Evolutionary conservation across 2,888 invertebrate species (phyloP).

Genomic region (Timema podura): DNA sequence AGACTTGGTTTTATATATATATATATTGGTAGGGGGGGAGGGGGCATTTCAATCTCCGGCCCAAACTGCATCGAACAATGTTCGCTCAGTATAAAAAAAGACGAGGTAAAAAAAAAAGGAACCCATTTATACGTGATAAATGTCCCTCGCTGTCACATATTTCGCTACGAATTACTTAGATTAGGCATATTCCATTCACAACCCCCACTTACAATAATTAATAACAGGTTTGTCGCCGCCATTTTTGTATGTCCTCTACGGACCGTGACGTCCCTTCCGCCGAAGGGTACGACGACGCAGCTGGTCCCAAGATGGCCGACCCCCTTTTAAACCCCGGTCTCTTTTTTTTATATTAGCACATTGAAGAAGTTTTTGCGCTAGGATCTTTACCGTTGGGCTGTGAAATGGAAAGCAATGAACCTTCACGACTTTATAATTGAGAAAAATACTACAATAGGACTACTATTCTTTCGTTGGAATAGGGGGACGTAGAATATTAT

Average conservation of each 20-base stretch:
- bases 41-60: no score
- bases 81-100: no score
- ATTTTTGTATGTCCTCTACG: constrained; percentile 21
- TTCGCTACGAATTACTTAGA: constrained; percentile 15
- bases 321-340: no score
- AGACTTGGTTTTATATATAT: no score
- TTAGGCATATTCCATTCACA: constrained; percentile 9
- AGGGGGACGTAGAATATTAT: no score
- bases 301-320: no score
- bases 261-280: constrained; percentile 20
- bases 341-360: no score
- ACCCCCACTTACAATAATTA: constrained; percentile 26
- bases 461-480: no score
- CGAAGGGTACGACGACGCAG: no score
- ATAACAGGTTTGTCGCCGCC: constrained; percentile 30
- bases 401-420: constrained; percentile 32
- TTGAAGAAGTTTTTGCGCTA: constrained; percentile 17
- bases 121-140: neutral
- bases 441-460: neutral
- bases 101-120: no score
- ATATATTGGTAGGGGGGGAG: no score
- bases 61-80: no score
- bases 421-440: constrained; percentile 29
- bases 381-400: constrained; percentile 29
- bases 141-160: constrained; percentile 5